A percentile compares a stretch with the other conserved stretches of the same genome.
Evolutionary conservation across 2,113 vertebrate species (phyloP).

Genomic region (Anseranas semipalmata): DNA sequence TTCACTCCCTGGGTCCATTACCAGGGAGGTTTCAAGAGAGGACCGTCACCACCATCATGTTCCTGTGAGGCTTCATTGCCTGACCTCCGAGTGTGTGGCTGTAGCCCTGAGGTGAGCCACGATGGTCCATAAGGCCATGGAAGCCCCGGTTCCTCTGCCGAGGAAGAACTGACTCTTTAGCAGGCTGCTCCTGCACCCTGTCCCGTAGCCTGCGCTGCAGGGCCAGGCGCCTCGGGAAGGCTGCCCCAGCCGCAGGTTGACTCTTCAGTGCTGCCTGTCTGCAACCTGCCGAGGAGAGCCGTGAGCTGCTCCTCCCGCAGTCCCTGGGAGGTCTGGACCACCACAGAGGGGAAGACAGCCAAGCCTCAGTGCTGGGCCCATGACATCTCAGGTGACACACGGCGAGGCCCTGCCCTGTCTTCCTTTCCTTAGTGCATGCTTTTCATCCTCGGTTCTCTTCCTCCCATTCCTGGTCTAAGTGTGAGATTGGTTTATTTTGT

Average conservation of each 20-base stretch:
- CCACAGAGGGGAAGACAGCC: not conserved
- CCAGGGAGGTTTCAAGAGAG: not conserved
- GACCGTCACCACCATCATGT: not conserved
- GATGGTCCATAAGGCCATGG: not conserved
- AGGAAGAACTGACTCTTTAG: not conserved
- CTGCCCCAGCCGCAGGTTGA: not conserved
- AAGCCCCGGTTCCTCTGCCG: not conserved
- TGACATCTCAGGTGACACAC: not conserved
- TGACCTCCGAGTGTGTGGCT: not conserved
- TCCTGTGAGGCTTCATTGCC: not conserved
- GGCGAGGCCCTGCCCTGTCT: not conserved
- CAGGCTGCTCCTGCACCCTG: not conserved
- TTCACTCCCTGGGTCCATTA: not conserved
- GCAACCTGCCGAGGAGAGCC: no score
- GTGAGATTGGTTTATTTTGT: not conserved
- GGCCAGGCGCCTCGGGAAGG: not conserved
- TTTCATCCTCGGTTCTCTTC: not conserved
- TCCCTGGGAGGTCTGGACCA: not conserved
- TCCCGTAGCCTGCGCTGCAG: not conserved
- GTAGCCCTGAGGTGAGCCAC: no score
- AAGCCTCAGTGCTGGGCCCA: not conserved
- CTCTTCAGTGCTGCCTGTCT: no score
- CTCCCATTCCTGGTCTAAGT: not conserved
- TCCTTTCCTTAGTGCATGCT: not conserved
- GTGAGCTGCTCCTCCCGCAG: fast-evolving